These are phyloP conservation scores for Platycheirus rosarum DNA, from an alignment of 2,888 invertebrate species.

Conservation along the genomic window DNA sequence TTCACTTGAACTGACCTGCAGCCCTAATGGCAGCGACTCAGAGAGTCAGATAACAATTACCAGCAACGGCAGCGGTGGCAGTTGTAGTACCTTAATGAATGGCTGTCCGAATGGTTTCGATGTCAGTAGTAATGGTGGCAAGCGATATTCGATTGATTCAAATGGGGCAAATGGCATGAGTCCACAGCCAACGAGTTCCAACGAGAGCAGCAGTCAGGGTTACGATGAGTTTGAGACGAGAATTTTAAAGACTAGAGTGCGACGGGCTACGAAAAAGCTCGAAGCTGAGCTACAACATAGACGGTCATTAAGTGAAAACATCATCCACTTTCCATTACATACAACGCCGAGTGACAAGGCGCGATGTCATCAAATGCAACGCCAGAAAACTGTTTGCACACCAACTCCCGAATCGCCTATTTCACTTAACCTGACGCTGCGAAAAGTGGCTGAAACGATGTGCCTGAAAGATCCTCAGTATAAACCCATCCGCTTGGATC, in stretches of 20 bases:
- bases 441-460: conserved; percentile 92
- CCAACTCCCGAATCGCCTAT: conserved; percentile 80
- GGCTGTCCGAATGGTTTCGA: conserved; percentile 74
- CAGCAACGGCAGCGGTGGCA: conserved; percentile 58
- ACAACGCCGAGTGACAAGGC: conserved; percentile 89
- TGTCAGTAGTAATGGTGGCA: conserved; percentile 36
- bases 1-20: conserved; percentile 80
- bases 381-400: conserved; percentile 80
- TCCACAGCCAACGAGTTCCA: conserved; percentile 63
- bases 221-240: conserved; percentile 79
- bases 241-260: conserved; percentile 79
- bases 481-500: conserved; percentile 84
- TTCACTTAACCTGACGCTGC: conserved; percentile 84
- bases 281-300: conserved; percentile 85
- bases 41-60: conserved; percentile 76
- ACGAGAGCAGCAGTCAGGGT: conserved; percentile 77
- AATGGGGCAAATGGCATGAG: conserved; percentile 53
- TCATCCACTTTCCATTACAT: conserved; percentile 85
- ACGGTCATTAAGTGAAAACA: conserved; percentile 89
- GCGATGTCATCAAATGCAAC: conserved; percentile 86
- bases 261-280: conserved; percentile 80
- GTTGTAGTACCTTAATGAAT: conserved; percentile 70
- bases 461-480: conserved; percentile 92
- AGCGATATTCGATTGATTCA: conserved; percentile 52
- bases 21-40: conserved; percentile 80